Base-by-base conservation (phyloP, 2,113 vertebrate species). In the Arothron firmamentum region DNA sequence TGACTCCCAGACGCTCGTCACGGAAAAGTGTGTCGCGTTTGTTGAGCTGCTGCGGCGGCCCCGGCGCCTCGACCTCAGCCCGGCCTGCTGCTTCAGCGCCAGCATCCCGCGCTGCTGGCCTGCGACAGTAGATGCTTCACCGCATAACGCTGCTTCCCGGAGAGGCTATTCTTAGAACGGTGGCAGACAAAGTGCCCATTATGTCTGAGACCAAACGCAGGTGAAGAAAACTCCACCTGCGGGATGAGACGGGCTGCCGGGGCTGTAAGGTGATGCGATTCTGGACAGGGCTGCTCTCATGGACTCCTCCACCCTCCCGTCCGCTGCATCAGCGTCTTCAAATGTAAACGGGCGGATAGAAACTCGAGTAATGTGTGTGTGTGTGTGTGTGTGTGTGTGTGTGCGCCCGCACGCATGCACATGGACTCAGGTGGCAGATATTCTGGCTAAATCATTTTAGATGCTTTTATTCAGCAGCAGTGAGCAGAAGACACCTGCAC, bases 401-500 rank as follows among this genome's bases (percentile, higher is more conserved):
- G n/a, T n/a, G n/a, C n/a, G n/a, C n/a, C n/a, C 21, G 21, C 21
- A 3, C 21, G 21, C 21, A 23, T 3, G 21, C 21, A 23, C 54
- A 56, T 69, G 79, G 68, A 74, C 76, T 84, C 81, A 85, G 83
- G 83, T 85, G 81, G 83, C 77, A 75, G 72, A 78, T 74, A 79
- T 77, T 68, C 81, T 72, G 52, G 78, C 75, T 79, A 83, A 83
- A 84, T 86, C 67, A 81, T 87, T 84, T 82, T 77, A 83, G 65
- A 85, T 85, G 83, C 84, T 88, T 88, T 85, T 88, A 85, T 89
- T 85, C 86, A 82, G 21, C 21, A 23, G 21, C 21, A 23, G 80
- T 68, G 75, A 66, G 73, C 70, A 79, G 84, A 76, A 75, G 62
- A 83, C 85, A 85, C 72, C 73, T 71, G 81, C 68, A 78, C 70